Conservation (phyloP, 2,888 invertebrate species). For the Nebria salina region DNA sequence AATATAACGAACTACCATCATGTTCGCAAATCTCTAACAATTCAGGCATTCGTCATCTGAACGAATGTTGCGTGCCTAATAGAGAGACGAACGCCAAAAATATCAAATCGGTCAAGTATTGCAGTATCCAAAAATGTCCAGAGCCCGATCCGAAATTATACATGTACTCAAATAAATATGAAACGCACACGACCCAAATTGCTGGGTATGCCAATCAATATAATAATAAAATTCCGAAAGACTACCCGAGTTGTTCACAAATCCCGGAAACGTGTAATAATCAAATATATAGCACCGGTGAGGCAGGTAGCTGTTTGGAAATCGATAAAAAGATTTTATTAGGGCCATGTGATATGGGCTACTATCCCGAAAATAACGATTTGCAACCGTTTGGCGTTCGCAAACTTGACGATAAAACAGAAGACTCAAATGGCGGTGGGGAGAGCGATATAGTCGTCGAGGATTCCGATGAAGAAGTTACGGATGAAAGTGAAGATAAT, state of each 20-base stretch:
- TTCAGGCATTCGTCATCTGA: conserved; percentile 25
- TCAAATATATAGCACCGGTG: neutral
- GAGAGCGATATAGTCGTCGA: conserved; percentile 62
- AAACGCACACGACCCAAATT: conserved; percentile 21
- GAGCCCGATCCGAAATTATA: conserved; percentile 49
- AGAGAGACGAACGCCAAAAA: conserved; percentile 11
- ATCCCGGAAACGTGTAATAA: conserved; percentile 13
- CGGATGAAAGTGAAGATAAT: conserved; percentile 55
- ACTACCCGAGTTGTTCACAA: conserved; percentile 36
- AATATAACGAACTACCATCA: conserved; percentile 56
- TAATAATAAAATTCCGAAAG: conserved; percentile 8
- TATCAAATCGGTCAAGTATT: conserved; percentile 53
- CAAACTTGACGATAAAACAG: conserved; percentile 52
- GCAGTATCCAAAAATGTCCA: conserved; percentile 53
- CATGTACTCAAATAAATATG: conserved; percentile 44
- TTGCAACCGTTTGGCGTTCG: conserved; percentile 20
- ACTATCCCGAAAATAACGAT: conserved; percentile 35
- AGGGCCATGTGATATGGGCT: conserved; percentile 24
- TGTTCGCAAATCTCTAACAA: conserved; percentile 55
- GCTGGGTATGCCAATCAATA: conserved; percentile 29
- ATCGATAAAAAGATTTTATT: conserved; percentile 20
- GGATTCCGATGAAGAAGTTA: conserved; percentile 59
- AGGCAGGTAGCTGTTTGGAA: conserved; percentile 12
- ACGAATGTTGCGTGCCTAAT: conserved; percentile 33
- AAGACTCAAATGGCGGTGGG: conserved; percentile 53